phyloP scores from a whole-genome alignment of 2,888 invertebrate genomes.

The Oligia strigilis region DNA sequence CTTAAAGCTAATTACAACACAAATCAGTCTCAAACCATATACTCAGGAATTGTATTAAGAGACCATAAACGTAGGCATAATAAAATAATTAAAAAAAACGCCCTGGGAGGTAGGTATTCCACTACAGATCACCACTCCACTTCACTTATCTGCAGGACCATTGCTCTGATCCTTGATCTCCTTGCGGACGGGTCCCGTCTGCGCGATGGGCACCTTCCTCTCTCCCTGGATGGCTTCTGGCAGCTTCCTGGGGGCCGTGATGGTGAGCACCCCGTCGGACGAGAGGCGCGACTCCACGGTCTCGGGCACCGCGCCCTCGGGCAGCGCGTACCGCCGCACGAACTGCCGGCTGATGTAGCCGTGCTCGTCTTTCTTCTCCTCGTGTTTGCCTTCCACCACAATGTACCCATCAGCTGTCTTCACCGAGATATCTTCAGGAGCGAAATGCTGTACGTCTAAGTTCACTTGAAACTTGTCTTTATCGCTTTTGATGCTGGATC shows the following conservation, averaged over 20 bases:
- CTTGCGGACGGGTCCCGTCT: conserved; percentile 80
- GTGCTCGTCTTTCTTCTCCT: conserved; percentile 93
- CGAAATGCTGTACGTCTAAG: conserved; percentile 94
- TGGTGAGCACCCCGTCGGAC: conserved; percentile 93
- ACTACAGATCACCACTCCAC: conserved; percentile 26
- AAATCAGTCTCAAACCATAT: conserved; percentile 73
- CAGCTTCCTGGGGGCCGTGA: conserved; percentile 90
- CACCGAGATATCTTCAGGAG: conserved; percentile 93
- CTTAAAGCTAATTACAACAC: conserved; percentile 47
- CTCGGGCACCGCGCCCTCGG: conserved; percentile 92
- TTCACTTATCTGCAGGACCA: conserved; percentile 39
- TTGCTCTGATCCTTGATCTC: conserved; percentile 73
- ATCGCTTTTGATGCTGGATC: conserved; percentile 88
- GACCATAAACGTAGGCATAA: neutral
- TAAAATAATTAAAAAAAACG: neutral
- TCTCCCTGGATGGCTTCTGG: conserved; percentile 74
- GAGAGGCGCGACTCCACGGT: conserved; percentile 93
- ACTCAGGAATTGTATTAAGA: conserved; percentile 55
- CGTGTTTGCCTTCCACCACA: conserved; percentile 94
- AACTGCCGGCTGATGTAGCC: conserved; percentile 94
- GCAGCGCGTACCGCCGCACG: conserved; percentile 93
- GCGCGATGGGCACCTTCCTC: conserved; percentile 75
- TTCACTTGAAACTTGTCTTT: conserved; percentile 92
- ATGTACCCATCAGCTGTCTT: conserved; percentile 93
- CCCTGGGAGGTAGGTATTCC: neutral